Percentiles rank a stretch among this genome's conserved stretches.
Evolutionary conservation across 2,888 invertebrate genomes (phyloP).

Genomic region (Azorinus chamasolen): DNA sequence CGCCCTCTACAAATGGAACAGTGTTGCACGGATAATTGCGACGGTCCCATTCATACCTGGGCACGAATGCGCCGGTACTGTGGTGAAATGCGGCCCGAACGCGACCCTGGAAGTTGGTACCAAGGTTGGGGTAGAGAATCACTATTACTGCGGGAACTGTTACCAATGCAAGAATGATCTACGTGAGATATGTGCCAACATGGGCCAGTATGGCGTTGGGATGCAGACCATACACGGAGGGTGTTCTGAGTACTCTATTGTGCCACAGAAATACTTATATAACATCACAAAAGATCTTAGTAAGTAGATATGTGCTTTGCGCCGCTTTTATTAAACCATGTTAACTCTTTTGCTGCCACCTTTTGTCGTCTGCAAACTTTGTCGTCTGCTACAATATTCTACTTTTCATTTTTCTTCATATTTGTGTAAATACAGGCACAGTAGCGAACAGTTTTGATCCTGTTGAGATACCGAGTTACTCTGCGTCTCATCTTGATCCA

Average conservation of each 20-base stretch:
- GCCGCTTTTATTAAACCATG: too few species aligned
- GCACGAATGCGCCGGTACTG: conserved; percentile 82
- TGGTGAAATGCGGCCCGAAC: conserved; percentile 81
- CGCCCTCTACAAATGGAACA: conserved; percentile 80
- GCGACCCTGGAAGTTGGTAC: conserved; percentile 76
- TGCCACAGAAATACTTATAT: conserved; percentile 80
- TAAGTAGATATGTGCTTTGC: conserved; percentile 52
- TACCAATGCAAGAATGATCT: conserved; percentile 78
- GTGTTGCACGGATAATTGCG: conserved; percentile 81
- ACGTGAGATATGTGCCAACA: conserved; percentile 79
- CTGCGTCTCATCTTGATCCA: too few species aligned
- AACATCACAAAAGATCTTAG: conserved; percentile 74
- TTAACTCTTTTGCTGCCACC: too few species aligned
- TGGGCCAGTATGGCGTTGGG: conserved; percentile 84
- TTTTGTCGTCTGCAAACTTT: too few species aligned
- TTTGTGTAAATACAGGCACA: too few species aligned
- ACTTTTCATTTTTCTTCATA: too few species aligned
- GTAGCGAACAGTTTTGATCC: too few species aligned
- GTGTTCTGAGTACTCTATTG: conserved; percentile 83
- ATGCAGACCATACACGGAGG: conserved; percentile 81
- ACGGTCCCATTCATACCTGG: conserved; percentile 83
- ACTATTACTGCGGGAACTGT: conserved; percentile 82
- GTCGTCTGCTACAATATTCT: too few species aligned
- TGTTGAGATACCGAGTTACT: too few species aligned
- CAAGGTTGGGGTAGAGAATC: conserved; percentile 82